Base-by-base conservation (phyloP, 2,888 invertebrate species). In the Malthinus flaveolus region DNA sequence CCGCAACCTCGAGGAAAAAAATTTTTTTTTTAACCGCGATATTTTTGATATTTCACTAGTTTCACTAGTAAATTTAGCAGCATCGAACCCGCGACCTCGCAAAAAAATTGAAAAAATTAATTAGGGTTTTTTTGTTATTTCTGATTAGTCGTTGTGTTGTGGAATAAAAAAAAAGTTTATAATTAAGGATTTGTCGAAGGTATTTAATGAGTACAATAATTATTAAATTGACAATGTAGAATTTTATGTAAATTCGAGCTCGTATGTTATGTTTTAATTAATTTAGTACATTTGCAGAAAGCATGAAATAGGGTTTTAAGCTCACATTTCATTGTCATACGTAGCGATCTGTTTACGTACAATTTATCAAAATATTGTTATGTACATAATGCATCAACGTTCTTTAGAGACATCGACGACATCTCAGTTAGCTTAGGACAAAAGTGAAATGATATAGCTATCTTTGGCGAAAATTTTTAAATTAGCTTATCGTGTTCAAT, bases 301-400 rank as follows among this genome's bases (percentile, higher is more conserved):
- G 46, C 53, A 58, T 34, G 47, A 49, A 42, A 55, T 33, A 44
- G 56, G 45, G 61, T 56, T 59, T 59, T 58, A 62, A 66, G 63
- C 65, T 63, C 61, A 66, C 66, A 65, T 68, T 69, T 69, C 68
- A 69, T 67, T 72, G 68, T 71, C 70, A 68, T 65, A 61, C 65
- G 65, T 67, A 68, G 66, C 68, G 67, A 70, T 71, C 70, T 73
- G 71, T 71, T 71, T 68, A 64, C 67, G 56, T 65, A 67, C 69
- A 68, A 71, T 73, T 73, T 72, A 71, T 71, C 71, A 73, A 72
- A 73, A 72, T 68, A 72, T 71, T 71, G 66, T 70, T 56, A 42
- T 56, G 49, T 56, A 44, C 55, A 56, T 44, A 49, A 49, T 49
- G 49, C 49, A 51, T 50, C 52, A 49, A 31, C 52, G 52, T 48